Conservation (phyloP, 2,113 vertebrate genomes). For the Ornithorhynchus anatinus region DNA sequence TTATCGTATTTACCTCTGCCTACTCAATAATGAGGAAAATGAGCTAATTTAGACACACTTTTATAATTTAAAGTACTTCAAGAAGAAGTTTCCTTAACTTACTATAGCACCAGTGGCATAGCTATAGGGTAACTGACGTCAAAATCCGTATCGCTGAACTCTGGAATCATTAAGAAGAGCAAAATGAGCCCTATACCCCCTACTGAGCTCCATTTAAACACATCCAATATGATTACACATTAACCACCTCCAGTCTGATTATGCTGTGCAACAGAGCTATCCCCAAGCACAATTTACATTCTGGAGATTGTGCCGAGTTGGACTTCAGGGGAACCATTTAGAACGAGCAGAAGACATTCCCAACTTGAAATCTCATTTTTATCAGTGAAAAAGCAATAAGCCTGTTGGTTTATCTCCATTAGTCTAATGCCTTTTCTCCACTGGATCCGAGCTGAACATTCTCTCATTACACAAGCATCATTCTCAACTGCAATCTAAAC, state of each 20-base stretch:
- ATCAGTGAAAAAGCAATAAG: not conserved
- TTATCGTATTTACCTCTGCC: not conserved
- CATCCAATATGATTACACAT: slow-evolving; percentile 29
- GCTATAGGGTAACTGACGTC: not conserved
- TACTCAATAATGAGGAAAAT: not conserved
- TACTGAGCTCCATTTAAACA: slow-evolving; percentile 32
- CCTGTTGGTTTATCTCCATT: too few species aligned
- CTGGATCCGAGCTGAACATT: too few species aligned
- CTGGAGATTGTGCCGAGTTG: not conserved
- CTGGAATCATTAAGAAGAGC: slow-evolving; percentile 26
- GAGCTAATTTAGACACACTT: not conserved
- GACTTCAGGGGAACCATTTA: slow-evolving; percentile 12
- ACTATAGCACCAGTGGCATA: not conserved
- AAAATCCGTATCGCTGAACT: not conserved
- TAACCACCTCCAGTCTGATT: slow-evolving; percentile 12
- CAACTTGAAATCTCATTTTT: slow-evolving; percentile 8
- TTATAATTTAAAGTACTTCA: too few species aligned
- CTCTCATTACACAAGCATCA: too few species aligned
- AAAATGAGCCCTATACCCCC: slow-evolving; percentile 40
- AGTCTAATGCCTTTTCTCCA: too few species aligned
- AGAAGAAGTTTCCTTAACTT: too few species aligned
- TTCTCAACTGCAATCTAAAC: too few species aligned
- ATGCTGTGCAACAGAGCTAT: not conserved
- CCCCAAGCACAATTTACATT: not conserved
- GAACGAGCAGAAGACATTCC: slow-evolving; percentile 21